phyloP scores from a whole-genome alignment of 2,888 invertebrate genomes.

The Phalangium opilio region DNA sequence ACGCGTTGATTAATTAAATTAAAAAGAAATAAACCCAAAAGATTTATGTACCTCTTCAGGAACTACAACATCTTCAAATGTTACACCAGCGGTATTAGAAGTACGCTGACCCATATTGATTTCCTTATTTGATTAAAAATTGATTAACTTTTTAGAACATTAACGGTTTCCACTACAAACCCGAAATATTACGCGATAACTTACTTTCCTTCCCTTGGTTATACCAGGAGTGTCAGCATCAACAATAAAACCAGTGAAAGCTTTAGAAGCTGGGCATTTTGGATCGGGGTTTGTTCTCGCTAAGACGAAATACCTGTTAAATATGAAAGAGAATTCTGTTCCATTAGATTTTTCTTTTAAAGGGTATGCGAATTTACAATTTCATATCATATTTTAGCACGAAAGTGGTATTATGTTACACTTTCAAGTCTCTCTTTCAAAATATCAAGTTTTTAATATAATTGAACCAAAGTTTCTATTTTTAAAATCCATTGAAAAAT shows the following conservation, averaged over 20 bases:
- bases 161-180: no score
- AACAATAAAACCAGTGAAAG: slow-evolving; percentile 93
- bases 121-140: no score
- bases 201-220: slow-evolving; percentile 71
- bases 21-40: not conserved
- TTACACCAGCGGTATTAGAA: slow-evolving; percentile 71
- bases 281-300: slow-evolving; percentile 87
- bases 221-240: slow-evolving; percentile 78
- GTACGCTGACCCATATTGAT: slow-evolving; percentile 92
- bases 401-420: no score
- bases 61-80: slow-evolving; percentile 59
- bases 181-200: no score
- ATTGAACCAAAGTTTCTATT: no score
- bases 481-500: no score
- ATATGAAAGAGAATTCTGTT: not conserved
- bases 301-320: slow-evolving; percentile 64
- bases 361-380: no score
- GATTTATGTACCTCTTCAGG: slow-evolving; percentile 51
- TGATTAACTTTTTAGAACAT: no score
- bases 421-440: no score
- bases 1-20: slow-evolving; percentile 13
- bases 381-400: no score
- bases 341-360: no score
- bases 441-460: no score
- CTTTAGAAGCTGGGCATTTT: slow-evolving; percentile 73